Base-by-base conservation (phyloP, 1,140 invertebrate genomes). In the Pseudomyrmex sp. region DNA sequence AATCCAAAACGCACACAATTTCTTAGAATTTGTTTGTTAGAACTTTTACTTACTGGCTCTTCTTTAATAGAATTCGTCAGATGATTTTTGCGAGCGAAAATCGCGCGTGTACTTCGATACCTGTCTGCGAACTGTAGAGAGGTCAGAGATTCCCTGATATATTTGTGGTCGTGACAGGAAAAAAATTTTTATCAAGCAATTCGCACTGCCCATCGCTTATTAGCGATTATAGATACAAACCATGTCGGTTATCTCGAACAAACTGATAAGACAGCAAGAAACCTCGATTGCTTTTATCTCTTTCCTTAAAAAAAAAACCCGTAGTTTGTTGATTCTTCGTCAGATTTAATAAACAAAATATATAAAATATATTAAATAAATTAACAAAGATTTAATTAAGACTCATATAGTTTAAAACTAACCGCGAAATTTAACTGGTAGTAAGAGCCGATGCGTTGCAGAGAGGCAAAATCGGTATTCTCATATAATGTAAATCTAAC, bases 171-270 rank as follows among this genome's bases (percentile, higher is more conserved):
- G 50, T 85, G 61, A 54, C 23, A 73, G 76, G 73, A 74, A 88
- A 85, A 69, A 76, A 88, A 59, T 44, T 75, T 69, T 88, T 85
- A 85, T 88, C 86, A 48, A 68, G 35, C 8, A n/a, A 63, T 84
- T 26, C 44, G 15, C 48, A n/a, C 48, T 62, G 13, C 44, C 18
- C 44, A 77, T 75, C 75, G 63, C 70, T 75, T 62, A 87, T 80
- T 80, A 46, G 15, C n/a, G 52, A 69, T 73, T 50, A 61, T 48
- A 13, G 59, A 48, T 69, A 63, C 56, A 56, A 18, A n/a, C 15
- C 13, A 50, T 35, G 4, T 8, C 10, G 23, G 26, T 58, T 86
- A 86, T 86, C 76, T 48, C 26, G 18, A 52, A 54, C 54, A 12
- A 7, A 61, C 15, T 80, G 86, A 88, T 88, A 88, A 88, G 82